phyloP scores from a whole-genome alignment of 2,113 vertebrate species.

The Petromus typicus region DNA sequence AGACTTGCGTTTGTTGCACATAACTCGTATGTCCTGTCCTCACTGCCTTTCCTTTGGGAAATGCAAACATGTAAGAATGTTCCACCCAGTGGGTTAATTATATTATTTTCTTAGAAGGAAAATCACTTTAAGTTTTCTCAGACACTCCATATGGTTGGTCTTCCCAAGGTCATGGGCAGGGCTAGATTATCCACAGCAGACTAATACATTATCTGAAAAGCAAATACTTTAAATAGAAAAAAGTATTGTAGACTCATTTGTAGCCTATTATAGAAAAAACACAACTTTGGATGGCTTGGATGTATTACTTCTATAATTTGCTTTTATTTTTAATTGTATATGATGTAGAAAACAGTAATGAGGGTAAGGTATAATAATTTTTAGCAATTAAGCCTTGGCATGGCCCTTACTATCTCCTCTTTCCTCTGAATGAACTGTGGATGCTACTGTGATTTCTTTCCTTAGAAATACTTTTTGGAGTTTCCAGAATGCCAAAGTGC shows the following conservation, averaged over 20 bases:
- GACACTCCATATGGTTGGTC: not conserved
- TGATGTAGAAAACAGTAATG: not conserved
- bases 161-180: not conserved
- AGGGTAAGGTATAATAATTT: not conserved
- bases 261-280: not conserved
- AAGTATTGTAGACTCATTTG: not conserved
- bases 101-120: constrained; percentile 1
- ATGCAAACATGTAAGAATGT: constrained; percentile 18
- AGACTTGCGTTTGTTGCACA: not conserved
- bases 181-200: not conserved
- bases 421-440: not conserved
- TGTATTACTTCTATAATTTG: not conserved
- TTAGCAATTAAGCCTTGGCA: not conserved
- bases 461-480: not conserved
- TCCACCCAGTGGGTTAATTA: not conserved
- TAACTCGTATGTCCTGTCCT: not conserved
- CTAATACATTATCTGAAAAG: not conserved
- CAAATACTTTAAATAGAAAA: not conserved
- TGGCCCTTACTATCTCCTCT: not conserved
- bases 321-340: not conserved
- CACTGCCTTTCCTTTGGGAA: not conserved
- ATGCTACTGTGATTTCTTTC: not conserved
- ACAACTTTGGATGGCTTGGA: not conserved
- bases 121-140: constrained; percentile 28
- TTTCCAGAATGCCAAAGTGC: not conserved